These are phyloP conservation scores for Psittacula derbiana DNA, from an alignment of 2,797 vertebrate species.

Conservation along the genomic window DNA sequence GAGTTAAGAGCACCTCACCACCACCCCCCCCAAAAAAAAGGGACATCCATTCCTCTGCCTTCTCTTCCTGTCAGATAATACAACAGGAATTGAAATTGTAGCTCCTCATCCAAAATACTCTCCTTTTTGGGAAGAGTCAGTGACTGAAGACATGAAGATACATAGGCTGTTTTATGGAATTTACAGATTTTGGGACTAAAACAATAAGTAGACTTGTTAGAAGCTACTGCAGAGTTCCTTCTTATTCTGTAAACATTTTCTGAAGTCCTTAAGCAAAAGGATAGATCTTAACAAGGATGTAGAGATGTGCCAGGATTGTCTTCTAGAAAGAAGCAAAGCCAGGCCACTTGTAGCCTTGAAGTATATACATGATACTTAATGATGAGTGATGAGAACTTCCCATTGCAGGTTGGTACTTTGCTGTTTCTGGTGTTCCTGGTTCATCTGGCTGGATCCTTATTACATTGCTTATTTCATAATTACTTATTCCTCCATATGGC, in stretches of 20 bases:
- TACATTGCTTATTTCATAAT: background rate
- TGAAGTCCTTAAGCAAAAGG: background rate
- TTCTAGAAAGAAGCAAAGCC: background rate
- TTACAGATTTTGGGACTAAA: background rate
- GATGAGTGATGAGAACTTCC: background rate
- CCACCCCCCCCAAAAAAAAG: background rate
- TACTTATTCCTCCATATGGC: background rate
- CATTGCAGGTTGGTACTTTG: background rate
- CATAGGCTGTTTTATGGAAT: background rate
- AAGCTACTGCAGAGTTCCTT: background rate
- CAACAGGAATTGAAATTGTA: background rate
- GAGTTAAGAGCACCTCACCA: background rate
- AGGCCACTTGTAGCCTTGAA: background rate
- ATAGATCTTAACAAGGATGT: background rate
- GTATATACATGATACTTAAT: background rate
- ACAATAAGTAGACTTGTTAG: background rate
- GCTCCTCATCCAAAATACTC: background rate
- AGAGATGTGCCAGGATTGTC: background rate
- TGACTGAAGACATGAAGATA: background rate
- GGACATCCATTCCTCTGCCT: background rate
- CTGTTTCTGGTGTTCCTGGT: background rate
- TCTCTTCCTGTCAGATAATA: background rate
- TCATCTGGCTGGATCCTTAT: background rate
- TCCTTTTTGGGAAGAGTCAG: background rate
- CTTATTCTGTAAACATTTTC: background rate